Evolutionary conservation across 2,797 vertebrate species (phyloP), one percentile per base, ranked within the genome.

Genomic region (Novumbra hubbsi): DNA sequence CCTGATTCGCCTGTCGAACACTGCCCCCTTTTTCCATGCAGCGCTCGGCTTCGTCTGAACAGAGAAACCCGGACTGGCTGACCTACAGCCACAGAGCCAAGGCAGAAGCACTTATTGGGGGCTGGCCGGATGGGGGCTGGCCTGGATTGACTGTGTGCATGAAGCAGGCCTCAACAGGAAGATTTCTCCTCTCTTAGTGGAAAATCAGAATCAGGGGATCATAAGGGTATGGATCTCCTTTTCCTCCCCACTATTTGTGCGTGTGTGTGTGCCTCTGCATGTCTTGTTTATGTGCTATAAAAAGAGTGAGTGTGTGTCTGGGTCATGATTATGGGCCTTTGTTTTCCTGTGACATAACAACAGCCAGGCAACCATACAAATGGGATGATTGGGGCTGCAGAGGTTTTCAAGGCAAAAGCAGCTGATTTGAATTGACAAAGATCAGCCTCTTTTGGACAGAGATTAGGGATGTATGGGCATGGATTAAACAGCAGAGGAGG

Each of bases 1-100:
- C 93, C 94, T 86, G 90, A 84, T 90, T 91, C 85, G 89, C 85
- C 88, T 89, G 90, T 91, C 90, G 88, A 94, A 92, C 88, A 90
- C 91, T 92, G 92, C 89, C 92, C 90, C 90, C 90, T 90, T 87
- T 79, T 88, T 89, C 87, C 86, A 84, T 84, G 85, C 80, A 87
- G 52, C 52, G 7, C 52, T 55, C 76, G 48, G 80, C 79, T 82
- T 84, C 82, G 85, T 84, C 79, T 81, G 86, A 75, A 88, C 74
- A 82, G 86, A 78, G 78, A 34, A 88, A 88, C 87, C 90, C 84
- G 86, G 83, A 88, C 86, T 90, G 82, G 68, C 66, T 24, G 68
- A 70, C 68, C 41, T 28, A n/a, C n/a, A 90, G 86, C 86, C 84
- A 90, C 85, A 89, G 86, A 87, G 79, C 80, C 85, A 82, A 82